Percentiles rank a stretch among this genome's conserved stretches.
Evolutionary conservation across 2,888 invertebrate genomes (phyloP).

Genomic region (Pardosa pseudoannulata): DNA sequence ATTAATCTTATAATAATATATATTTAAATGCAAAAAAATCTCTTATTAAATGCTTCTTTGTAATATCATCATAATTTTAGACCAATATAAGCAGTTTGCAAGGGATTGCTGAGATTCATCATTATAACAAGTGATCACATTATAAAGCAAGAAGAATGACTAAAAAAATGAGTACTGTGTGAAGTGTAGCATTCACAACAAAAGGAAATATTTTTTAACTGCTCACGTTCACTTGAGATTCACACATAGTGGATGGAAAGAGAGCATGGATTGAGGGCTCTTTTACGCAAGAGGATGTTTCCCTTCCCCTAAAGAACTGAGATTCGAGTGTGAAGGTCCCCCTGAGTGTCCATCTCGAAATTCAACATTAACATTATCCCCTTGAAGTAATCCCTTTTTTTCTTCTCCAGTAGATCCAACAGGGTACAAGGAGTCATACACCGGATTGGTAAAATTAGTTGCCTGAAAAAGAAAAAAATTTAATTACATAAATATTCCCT

Average conservation of each 20-base stretch:
- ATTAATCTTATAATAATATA: no score
- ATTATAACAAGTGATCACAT: neutral
- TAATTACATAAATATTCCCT: no score
- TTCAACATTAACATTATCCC: conserved; percentile 68
- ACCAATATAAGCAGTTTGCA: no score
- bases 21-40: no score
- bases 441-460: conserved; percentile 90
- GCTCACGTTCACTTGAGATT: neutral
- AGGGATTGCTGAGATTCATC: no score
- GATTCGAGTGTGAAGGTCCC: neutral
- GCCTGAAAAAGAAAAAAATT: conserved; percentile 79
- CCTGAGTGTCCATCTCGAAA: conserved; percentile 31
- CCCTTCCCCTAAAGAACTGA: neutral
- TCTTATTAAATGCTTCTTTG: no score
- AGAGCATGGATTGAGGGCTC: neutral
- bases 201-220: neutral
- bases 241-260: conserved; percentile 40
- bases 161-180: neutral
- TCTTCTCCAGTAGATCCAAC: conserved; percentile 77
- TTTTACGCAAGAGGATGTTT: conserved; percentile 62
- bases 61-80: no score
- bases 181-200: neutral
- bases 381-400: conserved; percentile 78
- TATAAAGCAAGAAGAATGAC: neutral
- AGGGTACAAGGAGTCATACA: conserved; percentile 88